Percentiles rank a stretch among this genome's conserved stretches.
These are phyloP conservation scores for Pteria penguin DNA, from an alignment of 2,888 invertebrate species.

Conservation along the genomic window DNA sequence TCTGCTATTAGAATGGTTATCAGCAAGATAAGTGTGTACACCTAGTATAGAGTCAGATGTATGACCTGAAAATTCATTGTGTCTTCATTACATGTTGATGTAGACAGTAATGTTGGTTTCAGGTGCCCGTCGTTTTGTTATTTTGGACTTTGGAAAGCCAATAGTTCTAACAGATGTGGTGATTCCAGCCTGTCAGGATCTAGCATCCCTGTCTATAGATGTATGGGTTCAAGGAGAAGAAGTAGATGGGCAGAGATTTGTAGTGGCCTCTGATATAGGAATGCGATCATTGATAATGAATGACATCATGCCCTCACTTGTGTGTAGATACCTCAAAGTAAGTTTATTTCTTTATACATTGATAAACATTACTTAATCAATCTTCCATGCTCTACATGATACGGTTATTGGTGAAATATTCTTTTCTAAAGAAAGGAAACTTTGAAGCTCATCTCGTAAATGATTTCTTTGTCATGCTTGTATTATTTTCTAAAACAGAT, in stretches of 20 bases:
- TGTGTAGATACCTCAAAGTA: constrained; percentile 94
- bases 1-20: no score
- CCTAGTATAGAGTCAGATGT: no score
- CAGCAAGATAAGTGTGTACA: no score
- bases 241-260: constrained; percentile 90
- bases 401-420: no score
- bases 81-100: no score
- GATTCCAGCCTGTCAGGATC: constrained; percentile 80
- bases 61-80: no score
- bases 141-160: constrained; percentile 93
- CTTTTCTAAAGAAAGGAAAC: no score
- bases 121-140: constrained; percentile 93
- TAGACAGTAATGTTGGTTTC: no score
- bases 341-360: no score
- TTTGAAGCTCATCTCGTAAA: not conserved
- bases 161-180: constrained; percentile 91
- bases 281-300: constrained; percentile 90
- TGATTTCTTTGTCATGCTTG: not conserved
- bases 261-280: constrained; percentile 93
- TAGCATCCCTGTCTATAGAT: constrained; percentile 91
- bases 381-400: no score
- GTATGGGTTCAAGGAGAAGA: constrained; percentile 94
- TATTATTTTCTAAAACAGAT: constrained; percentile 83
- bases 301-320: constrained; percentile 93
- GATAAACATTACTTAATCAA: no score